Base-by-base conservation (phyloP, 92 coral and sea anemone species). In the Pocillopora grandis region DNA sequence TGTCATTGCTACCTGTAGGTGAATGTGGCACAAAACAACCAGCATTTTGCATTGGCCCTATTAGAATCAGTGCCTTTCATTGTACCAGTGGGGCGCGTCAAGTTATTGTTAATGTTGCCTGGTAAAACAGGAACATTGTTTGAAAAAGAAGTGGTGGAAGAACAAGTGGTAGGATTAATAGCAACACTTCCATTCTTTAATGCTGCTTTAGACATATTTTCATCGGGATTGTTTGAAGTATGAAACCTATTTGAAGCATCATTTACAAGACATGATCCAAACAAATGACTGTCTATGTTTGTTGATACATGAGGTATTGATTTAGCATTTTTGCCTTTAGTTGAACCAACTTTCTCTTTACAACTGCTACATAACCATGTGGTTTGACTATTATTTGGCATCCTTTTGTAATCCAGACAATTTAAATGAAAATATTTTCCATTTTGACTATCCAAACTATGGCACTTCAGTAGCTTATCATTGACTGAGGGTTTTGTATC, bases 291-390 rank as follows among this genome's bases (percentile, higher is more conserved):
- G 57, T 57, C 58, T 55, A 23, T 64, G 58, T 52, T 60, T 76
- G 80, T 59, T 59, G 48, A 36, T 17, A 55, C 42, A 16, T 3
- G 1, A 42, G 20, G 15, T 65, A 62, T 75, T 42, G 81, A 37
- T 62, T 52, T 37, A 21, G 17, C 37, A 57, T 36, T 42, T 36
- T 21, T 21, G 33, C 37, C 36, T 68, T 6, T 80, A 73, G 67
- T 87, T 87, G 66, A 80, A 62, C 62, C 76, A 68, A 52, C 33
- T 75, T 84, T 58, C 58, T 80, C 86, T 63, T 87, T 80, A 72
- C 87, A 87, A 81, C 49, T 81, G 72, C 84, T 76, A 77, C 92
- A 89, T 82, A 89, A 60, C 95, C 95, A 92, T 36, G 91, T 89
- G 73, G 87, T 86, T 75, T 71, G 58, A 52, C 92, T 84, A 72